A percentile compares a stretch with the other conserved stretches of the same genome.
phyloP scores from a whole-genome alignment of 2,888 invertebrate genomes.

The Leptura quadrifasciata region DNA sequence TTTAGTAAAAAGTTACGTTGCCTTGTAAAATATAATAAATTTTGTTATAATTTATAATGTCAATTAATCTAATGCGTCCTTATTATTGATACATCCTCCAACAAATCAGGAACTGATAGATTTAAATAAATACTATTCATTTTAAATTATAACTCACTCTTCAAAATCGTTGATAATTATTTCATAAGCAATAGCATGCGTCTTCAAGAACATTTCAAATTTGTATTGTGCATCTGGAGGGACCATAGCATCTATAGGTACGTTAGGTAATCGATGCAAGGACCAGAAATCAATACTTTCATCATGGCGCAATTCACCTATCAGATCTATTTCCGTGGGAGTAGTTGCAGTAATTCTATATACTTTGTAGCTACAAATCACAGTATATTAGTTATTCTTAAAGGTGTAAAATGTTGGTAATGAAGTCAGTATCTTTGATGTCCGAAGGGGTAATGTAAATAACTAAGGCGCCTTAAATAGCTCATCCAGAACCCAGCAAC shows the following conservation, averaged over 20 bases:
- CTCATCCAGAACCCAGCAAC: too few relatives aligned
- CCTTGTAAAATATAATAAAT: not conserved
- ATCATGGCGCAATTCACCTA: conserved; percentile 14
- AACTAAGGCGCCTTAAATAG: too few relatives aligned
- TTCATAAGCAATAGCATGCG: conserved; percentile 13
- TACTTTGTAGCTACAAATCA: conserved; percentile 41
- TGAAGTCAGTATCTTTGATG: too few relatives aligned
- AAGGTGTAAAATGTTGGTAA: not conserved
- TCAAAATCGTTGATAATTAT: conserved; percentile 40
- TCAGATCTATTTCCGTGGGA: conserved; percentile 6
- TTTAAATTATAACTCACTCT: conserved; percentile 35
- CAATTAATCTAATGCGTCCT: too few relatives aligned
- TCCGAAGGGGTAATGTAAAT: too few relatives aligned
- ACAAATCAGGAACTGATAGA: too few relatives aligned
- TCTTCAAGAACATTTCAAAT: conserved; percentile 37
- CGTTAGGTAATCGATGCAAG: conserved; percentile 17
- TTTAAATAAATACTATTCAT: not conserved
- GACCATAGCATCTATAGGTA: conserved; percentile 41
- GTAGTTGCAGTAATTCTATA: conserved; percentile 34
- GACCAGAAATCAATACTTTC: conserved; percentile 43
- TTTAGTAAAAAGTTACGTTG: not conserved
- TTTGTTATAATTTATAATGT: not conserved
- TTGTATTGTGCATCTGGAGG: conserved; percentile 33
- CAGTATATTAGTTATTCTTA: not conserved
- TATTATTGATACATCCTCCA: too few relatives aligned